These are phyloP conservation scores for Ameiurus melas DNA, from an alignment of 2,113 vertebrate genomes.

Conservation along the genomic window DNA sequence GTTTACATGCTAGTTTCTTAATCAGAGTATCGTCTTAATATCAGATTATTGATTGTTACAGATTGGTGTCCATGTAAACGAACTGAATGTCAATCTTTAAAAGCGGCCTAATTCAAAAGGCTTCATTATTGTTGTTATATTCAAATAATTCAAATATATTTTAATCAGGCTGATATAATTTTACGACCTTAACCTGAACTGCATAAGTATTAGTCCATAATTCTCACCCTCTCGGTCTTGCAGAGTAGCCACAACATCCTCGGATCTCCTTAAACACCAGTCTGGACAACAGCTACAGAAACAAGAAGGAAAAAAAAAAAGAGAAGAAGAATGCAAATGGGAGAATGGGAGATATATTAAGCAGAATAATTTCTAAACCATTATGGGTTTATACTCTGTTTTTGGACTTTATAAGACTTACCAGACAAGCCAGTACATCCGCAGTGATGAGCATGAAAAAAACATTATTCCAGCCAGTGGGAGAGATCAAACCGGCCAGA, in stretches of 20 bases:
- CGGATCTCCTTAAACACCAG: conserved; percentile 87
- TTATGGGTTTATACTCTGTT: neutral
- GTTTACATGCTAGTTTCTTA: too few species aligned
- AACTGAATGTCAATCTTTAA: too few species aligned
- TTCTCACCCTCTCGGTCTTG: conserved; percentile 79
- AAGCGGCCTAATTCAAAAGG: neutral
- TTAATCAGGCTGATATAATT: neutral
- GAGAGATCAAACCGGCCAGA: conserved; percentile 88
- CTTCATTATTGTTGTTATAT: neutral
- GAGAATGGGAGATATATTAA: neutral
- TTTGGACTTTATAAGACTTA: conserved; percentile 61
- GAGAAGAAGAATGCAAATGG: neutral
- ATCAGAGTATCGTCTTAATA: too few species aligned
- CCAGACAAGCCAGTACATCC: conserved; percentile 87
- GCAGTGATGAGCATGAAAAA: conserved; percentile 96
- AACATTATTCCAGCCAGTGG: conserved; percentile 91
- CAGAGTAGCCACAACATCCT: conserved; percentile 73
- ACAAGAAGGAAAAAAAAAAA: conserved; percentile 4
- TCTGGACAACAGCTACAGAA: conserved; percentile 80
- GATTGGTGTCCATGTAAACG: too few species aligned
- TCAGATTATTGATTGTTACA: too few species aligned
- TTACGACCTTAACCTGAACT: neutral
- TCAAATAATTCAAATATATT: neutral
- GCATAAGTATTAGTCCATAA: neutral
- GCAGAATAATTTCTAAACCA: neutral